Conservation (phyloP, 1,140 invertebrate species). For the Megalonaias nervosa region DNA sequence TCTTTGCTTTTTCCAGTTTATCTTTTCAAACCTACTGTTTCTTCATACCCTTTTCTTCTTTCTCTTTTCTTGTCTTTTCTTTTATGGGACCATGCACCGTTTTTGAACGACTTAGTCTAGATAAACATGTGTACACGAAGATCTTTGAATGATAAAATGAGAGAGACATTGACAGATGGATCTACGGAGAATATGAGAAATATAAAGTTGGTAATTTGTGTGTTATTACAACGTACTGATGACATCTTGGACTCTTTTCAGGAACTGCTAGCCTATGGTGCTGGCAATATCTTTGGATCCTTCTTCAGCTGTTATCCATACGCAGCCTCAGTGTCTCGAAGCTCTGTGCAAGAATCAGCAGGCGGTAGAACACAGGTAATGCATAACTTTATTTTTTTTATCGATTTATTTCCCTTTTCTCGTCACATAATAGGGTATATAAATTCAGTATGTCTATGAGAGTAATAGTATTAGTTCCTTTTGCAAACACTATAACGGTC, state of each 20-base stretch:
- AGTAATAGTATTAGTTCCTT: no score
- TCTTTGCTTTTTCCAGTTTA: neutral
- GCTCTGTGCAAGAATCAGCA: slow-evolving; percentile 71
- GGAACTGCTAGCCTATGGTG: slow-evolving; percentile 65
- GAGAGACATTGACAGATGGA: neutral
- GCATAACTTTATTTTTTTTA: neutral
- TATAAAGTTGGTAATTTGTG: neutral
- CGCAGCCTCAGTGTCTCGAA: slow-evolving; percentile 74
- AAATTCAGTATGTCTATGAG: no score
- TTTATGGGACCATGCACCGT: neutral
- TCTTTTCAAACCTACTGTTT: neutral
- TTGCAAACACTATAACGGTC: no score
- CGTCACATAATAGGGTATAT: no score
- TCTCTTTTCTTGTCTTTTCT: neutral
- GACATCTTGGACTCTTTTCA: slow-evolving; percentile 19
- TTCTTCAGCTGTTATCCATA: slow-evolving; percentile 72
- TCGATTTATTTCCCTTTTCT: no score
- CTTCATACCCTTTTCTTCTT: no score
- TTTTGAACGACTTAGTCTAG: neutral
- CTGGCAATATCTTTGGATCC: slow-evolving; percentile 60
- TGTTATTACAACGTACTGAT: neutral
- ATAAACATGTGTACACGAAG: neutral
- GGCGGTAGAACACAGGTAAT: slow-evolving; percentile 72
- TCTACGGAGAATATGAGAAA: neutral
- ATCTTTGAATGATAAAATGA: neutral